Evolutionary conservation across 2,888 invertebrate genomes (phyloP), one percentile per base, ranked within the genome.

Genomic region (Tiliacea citrago): DNA sequence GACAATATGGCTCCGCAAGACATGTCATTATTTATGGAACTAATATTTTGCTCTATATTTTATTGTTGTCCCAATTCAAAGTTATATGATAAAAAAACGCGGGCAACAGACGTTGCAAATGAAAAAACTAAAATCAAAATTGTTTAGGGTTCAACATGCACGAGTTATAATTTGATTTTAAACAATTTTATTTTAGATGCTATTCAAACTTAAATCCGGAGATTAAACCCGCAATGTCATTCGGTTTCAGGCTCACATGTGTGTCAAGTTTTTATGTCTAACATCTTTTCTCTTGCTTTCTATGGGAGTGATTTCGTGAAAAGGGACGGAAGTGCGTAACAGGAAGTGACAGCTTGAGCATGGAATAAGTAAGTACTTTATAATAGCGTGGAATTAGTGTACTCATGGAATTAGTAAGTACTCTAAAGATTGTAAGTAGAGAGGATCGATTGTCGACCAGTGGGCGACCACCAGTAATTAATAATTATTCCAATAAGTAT

Each of bases 11-110:
- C 85, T 76, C 70, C 70, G 35, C 61, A 71, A 57, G 84, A 86
- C 77, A 83, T 85, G 88, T 90, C 90, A 92, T 93, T 92, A 92
- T 94, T 93, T 91, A 91, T 84, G 82, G 83, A 86, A 79, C 86
- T 88, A 83, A 86, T 88, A 86, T 91, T 91, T 89, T 92, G 92
- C 94, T 91, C 94, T 91, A 93, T 92, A 95, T 95, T 95, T 94
- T 94, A 94, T 94, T 93, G 92, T 91, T 92, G 92, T 89, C 88
- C 88, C 75, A 55, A 72, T 79, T 80, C 87, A 83, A 88, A 88
- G 77, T 73, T 77, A 60, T 53, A 55, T 21, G 73, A 73, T 78
- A 86, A 86, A 87, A n/a, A 87, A 83, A 90, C 89, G 89, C 88
- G 88, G 89, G 86, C 84, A 75, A 42, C 72, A 62, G 62, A 86